A percentile compares a stretch with the other conserved stretches of the same genome.
These are phyloP conservation scores for Porphyrio hochstetteri DNA, from an alignment of 2,113 vertebrate genomes.

Conservation along the genomic window DNA sequence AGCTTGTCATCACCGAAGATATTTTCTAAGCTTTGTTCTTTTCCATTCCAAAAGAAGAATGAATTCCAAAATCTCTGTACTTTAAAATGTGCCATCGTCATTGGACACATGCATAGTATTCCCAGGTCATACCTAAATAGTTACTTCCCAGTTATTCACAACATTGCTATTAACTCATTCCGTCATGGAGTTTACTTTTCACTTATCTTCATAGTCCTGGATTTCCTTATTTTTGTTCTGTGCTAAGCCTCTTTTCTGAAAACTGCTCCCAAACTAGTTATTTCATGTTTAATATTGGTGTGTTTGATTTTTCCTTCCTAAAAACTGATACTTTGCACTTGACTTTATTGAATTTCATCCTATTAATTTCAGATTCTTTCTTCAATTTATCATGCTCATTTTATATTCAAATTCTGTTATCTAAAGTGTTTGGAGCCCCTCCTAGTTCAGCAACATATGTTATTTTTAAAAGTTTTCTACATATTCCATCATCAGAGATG, in stretches of 20 bases:
- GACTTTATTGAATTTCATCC: conserved; percentile 7
- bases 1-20: neutral
- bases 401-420: conserved; percentile 5
- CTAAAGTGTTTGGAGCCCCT: neutral
- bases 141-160: neutral
- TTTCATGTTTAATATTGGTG: conserved; percentile 6
- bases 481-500: neutral
- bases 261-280: neutral
- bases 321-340: conserved; percentile 3
- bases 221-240: neutral
- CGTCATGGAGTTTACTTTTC: neutral
- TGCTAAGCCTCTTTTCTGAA: neutral
- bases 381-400: neutral
- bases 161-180: neutral
- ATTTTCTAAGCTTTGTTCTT: neutral
- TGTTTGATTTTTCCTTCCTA: neutral
- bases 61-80: neutral
- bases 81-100: neutral
- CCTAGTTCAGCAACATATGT: neutral
- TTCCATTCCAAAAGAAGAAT: neutral
- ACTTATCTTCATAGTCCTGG: neutral
- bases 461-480: neutral
- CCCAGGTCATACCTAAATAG: neutral
- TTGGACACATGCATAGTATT: neutral
- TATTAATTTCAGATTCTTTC: neutral